Percentiles rank a stretch among this genome's conserved stretches.
These are phyloP conservation scores for Poeciliopsis infans DNA, from an alignment of 2,797 vertebrate genomes.

Conservation along the genomic window DNA sequence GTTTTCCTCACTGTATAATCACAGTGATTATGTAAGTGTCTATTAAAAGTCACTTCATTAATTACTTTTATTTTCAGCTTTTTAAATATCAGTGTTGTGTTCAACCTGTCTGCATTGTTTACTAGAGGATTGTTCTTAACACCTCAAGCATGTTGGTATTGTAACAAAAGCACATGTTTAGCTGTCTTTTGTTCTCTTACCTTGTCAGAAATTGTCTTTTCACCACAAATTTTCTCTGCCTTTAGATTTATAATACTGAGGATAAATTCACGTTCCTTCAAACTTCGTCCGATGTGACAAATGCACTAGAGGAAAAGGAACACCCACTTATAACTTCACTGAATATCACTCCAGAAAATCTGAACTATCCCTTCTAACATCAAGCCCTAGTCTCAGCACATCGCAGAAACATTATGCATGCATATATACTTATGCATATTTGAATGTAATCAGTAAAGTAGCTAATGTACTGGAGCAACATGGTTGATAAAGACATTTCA, in stretches of 20 bases:
- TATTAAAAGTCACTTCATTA: not conserved
- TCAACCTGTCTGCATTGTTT: not conserved
- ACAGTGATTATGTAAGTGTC: not conserved
- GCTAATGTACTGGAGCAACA: not conserved
- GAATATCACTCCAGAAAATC: not conserved
- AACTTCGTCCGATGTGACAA: not conserved
- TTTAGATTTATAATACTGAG: not conserved
- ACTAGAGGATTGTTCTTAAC: not conserved
- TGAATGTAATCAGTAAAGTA: not conserved
- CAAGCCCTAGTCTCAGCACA: not conserved
- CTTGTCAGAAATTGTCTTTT: not conserved
- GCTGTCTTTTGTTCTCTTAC: not conserved
- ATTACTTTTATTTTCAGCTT: too few species aligned
- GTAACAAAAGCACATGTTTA: not conserved
- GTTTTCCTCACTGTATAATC: not conserved
- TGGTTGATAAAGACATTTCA: not conserved
- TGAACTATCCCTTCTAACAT: not conserved
- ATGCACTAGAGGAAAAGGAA: not conserved
- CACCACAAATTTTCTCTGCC: not conserved
- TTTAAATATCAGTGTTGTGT: not conserved
- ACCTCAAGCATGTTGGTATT: not conserved
- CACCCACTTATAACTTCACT: not conserved
- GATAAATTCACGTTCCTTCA: not conserved
- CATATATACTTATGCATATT: too few species aligned
- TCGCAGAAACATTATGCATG: not conserved